A percentile compares a stretch with the other conserved stretches of the same genome.
Evolutionary conservation across 2,797 vertebrate genomes (phyloP).

Genomic region (Rhynchonycteris naso): DNA sequence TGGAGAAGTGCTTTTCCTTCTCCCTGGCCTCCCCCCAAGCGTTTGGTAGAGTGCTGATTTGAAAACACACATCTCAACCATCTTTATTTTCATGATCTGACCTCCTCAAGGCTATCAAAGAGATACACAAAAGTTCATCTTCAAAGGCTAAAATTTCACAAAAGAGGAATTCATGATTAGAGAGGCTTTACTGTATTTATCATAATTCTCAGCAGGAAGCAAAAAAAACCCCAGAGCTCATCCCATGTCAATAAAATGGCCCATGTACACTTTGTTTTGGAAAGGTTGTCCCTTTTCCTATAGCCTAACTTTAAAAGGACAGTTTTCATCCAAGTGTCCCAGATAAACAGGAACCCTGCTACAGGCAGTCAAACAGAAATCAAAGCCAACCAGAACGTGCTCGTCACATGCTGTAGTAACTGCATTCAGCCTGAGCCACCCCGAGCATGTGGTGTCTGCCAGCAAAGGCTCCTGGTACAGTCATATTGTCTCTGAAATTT

Average conservation of each 20-base stretch:
- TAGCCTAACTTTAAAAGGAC: slow-evolving; percentile 57
- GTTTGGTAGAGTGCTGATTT: not conserved
- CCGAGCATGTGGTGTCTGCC: slow-evolving; percentile 67
- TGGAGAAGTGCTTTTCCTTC: not conserved
- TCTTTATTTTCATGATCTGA: not conserved
- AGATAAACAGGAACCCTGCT: slow-evolving; percentile 77
- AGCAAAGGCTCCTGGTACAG: slow-evolving; percentile 25
- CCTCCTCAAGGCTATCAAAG: not conserved
- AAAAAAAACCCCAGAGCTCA: not conserved
- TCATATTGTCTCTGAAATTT: not conserved
- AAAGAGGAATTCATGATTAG: not conserved
- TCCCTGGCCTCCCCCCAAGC: not conserved
- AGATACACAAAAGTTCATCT: not conserved
- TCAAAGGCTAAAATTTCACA: not conserved
- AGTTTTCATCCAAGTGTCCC: slow-evolving; percentile 68
- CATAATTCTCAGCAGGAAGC: not conserved
- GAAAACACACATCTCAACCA: not conserved
- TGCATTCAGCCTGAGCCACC: slow-evolving; percentile 60
- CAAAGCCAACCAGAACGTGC: slow-evolving; percentile 64
- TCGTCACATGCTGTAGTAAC: not conserved
- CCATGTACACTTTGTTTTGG: not conserved
- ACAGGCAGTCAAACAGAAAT: slow-evolving; percentile 67
- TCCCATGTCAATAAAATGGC: not conserved
- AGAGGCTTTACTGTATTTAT: not conserved
- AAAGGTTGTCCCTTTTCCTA: no score